Evolutionary conservation across 1,140 invertebrate genomes (phyloP).

Genomic region (Apis mellifera): DNA sequence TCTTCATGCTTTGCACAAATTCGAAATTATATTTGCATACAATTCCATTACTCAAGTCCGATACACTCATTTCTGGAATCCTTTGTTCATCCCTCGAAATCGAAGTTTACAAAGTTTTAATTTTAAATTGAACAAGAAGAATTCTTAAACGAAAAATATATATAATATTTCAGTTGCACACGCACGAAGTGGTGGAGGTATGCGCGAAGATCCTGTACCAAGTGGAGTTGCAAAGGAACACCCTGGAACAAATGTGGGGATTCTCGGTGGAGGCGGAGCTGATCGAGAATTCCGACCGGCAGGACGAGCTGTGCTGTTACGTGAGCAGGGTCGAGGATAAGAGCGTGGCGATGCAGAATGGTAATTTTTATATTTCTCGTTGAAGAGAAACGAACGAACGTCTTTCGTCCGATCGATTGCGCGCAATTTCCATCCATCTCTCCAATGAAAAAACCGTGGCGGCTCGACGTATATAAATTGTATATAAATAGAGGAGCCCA

Average conservation of each 20-base stretch:
- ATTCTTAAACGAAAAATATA: neutral
- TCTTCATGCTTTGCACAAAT: too few relatives aligned
- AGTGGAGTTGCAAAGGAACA: conserved; percentile 94
- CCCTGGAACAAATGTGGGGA: conserved; percentile 97
- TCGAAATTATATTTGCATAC: too few relatives aligned
- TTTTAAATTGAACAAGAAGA: too few relatives aligned
- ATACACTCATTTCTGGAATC: too few relatives aligned
- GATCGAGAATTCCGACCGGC: conserved; percentile 96
- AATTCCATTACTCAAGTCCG: too few relatives aligned
- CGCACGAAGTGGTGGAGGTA: conserved; percentile 97
- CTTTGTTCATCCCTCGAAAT: too few relatives aligned
- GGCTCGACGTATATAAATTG: neutral
- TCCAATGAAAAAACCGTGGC: neutral
- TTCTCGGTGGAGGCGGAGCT: conserved; percentile 98
- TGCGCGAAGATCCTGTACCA: conserved; percentile 98
- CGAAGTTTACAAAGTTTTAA: too few relatives aligned
- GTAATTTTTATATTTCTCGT: conserved; percentile 86
- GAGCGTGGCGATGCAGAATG: conserved; percentile 96
- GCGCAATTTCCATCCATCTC: neutral
- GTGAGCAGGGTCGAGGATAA: conserved; percentile 97
- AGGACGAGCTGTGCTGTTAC: conserved; percentile 98
- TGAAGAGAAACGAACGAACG: too few relatives aligned
- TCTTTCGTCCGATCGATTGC: too few relatives aligned
- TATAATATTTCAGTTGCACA: conserved; percentile 92
- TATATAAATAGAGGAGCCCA: conserved; percentile 2